These are phyloP conservation scores for Branchipolynoe longqiensis DNA, from an alignment of 2,888 invertebrate species.

Conservation along the genomic window DNA sequence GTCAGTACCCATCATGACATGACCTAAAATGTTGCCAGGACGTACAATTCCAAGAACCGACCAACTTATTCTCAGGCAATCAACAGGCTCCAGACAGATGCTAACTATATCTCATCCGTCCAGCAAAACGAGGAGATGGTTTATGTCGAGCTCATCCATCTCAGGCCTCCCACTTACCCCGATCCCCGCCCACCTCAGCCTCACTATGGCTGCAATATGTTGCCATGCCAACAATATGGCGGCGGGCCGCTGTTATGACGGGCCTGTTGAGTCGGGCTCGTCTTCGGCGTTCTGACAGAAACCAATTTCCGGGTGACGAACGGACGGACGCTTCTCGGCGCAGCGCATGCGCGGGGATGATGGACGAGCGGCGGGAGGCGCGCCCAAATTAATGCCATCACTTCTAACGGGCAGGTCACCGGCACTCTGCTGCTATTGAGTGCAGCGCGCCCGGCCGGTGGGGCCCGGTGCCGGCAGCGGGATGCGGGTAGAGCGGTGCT, in stretches of 20 bases:
- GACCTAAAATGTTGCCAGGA: too few species aligned
- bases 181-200: not conserved
- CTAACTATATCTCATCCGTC: not conserved
- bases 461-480: too few species aligned
- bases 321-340: not conserved
- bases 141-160: constrained; percentile 20
- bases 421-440: too few species aligned
- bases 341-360: too few species aligned
- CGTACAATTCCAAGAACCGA: too few species aligned
- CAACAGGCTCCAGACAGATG: too few species aligned
- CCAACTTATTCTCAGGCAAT: too few species aligned
- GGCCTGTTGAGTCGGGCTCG: not conserved
- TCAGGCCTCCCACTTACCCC: not conserved
- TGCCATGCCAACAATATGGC: constrained; percentile 24
- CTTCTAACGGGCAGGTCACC: constrained; percentile 15
- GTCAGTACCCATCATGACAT: too few species aligned
- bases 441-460: too few species aligned
- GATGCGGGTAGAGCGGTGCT: not conserved
- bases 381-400: constrained; percentile 35
- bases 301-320: constrained; percentile 33
- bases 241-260: not conserved
- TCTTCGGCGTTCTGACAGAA: constrained; percentile 37
- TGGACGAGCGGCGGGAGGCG: not conserved
- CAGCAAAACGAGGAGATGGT: not conserved
- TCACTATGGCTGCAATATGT: constrained; percentile 42